phyloP scores from a whole-genome alignment of 2,888 invertebrate species.

The Apamea monoglypha region DNA sequence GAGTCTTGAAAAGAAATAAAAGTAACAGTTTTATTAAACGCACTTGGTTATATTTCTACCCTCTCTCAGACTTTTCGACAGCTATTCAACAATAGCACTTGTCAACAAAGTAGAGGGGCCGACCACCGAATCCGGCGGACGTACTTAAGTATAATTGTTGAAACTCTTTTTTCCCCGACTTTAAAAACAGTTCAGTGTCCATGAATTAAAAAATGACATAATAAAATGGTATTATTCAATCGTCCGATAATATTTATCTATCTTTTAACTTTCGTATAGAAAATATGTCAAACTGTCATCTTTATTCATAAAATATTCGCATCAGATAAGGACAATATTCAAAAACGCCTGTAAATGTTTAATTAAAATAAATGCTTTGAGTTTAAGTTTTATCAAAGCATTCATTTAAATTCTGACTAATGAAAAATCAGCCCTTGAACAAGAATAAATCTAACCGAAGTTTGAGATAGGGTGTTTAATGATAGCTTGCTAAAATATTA shows the following conservation, averaged over 20 bases:
- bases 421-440: not conserved
- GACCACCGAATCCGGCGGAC: not conserved
- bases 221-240: no score
- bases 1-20: not conserved
- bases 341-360: not conserved
- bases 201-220: not conserved
- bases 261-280: not conserved
- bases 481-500: not conserved
- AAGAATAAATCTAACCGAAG: not conserved
- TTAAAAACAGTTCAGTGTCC: not conserved
- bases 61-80: not conserved
- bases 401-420: not conserved
- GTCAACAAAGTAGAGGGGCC: not conserved
- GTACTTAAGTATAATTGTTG: constrained; percentile 32
- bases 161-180: constrained; percentile 1
- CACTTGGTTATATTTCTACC: not conserved
- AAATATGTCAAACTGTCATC: not conserved
- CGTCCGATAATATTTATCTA: not conserved
- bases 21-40: not conserved
- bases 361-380: not conserved
- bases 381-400: not conserved
- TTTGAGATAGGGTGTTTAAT: not conserved
- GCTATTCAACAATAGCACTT: constrained; percentile 7
- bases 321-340: not conserved
- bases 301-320: not conserved